Conservation (phyloP, 2,888 invertebrate species). For the Anaspis maculata region DNA sequence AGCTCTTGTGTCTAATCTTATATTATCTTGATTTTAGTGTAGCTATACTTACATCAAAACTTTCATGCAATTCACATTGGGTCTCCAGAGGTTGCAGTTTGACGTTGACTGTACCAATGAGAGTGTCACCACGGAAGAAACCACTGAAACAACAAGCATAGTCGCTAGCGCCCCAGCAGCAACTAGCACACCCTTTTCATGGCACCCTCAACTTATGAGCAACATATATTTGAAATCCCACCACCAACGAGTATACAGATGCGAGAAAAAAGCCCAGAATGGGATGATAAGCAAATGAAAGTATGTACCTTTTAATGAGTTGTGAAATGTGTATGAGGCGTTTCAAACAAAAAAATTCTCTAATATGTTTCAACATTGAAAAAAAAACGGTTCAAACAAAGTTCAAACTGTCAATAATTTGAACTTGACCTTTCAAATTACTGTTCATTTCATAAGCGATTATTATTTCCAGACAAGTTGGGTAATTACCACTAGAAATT, state of each 20-base stretch:
- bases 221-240: conserved; percentile 10
- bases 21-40: too few relatives aligned
- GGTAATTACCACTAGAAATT: too few relatives aligned
- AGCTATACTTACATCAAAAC: conserved; percentile 89
- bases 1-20: conserved; percentile 1
- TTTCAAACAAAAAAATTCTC: too few relatives aligned
- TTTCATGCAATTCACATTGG: conserved; percentile 81
- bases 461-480: too few relatives aligned
- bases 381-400: too few relatives aligned
- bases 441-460: too few relatives aligned
- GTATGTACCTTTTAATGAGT: too few relatives aligned
- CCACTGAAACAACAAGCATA: conserved; percentile 72
- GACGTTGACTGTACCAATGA: conserved; percentile 73
- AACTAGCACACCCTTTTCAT: conserved; percentile 33
- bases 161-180: conserved; percentile 38
- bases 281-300: background rate
- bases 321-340: too few relatives aligned
- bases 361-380: too few relatives aligned
- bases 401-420: too few relatives aligned
- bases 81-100: conserved; percentile 87
- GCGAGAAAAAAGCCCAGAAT: background rate
- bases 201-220: conserved; percentile 27
- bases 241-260: conserved; percentile 13
- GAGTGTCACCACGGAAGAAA: conserved; percentile 81
- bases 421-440: too few relatives aligned